Percentiles rank a stretch among this genome's conserved stretches.
phyloP scores from a whole-genome alignment of 2,797 vertebrate genomes.

The Choloepus didactylus region DNA sequence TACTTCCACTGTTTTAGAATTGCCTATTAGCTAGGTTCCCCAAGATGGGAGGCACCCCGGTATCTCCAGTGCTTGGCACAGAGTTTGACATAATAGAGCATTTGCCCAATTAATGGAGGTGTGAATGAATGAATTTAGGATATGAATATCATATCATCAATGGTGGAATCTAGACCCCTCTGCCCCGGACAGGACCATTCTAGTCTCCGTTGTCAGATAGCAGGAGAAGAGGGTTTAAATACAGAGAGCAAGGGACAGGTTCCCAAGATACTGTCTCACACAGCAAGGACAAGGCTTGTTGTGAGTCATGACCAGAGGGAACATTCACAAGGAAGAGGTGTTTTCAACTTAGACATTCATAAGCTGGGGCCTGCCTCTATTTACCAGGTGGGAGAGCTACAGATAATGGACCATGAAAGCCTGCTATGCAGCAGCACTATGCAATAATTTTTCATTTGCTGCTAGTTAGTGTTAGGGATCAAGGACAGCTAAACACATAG shows the following conservation, averaged over 20 bases:
- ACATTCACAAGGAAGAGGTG: not conserved
- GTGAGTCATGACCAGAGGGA: not conserved
- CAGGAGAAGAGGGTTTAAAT: not conserved
- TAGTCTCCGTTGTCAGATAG: not conserved
- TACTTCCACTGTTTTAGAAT: not conserved
- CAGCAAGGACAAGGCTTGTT: not conserved
- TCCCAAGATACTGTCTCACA: not conserved
- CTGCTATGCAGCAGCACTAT: not conserved
- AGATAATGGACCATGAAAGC: constrained; percentile 75
- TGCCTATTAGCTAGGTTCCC: not conserved
- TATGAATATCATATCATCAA: not conserved
- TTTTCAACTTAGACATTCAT: not conserved
- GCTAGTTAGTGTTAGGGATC: constrained; percentile 74
- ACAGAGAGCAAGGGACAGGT: not conserved
- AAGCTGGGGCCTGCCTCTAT: constrained; percentile 65
- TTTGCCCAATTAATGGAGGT: not conserved
- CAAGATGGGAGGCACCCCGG: not conserved
- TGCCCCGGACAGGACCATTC: not conserved
- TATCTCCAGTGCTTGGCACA: too few relatives aligned
- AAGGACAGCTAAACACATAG: constrained; percentile 73
- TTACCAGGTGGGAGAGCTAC: constrained; percentile 67
- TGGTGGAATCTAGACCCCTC: not conserved
- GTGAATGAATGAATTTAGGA: not conserved
- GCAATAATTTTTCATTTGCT: constrained; percentile 74
- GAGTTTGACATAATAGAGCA: not conserved